Base-by-base conservation (phyloP, 2,113 vertebrate genomes). In the Dermatemys mawii region DNA sequence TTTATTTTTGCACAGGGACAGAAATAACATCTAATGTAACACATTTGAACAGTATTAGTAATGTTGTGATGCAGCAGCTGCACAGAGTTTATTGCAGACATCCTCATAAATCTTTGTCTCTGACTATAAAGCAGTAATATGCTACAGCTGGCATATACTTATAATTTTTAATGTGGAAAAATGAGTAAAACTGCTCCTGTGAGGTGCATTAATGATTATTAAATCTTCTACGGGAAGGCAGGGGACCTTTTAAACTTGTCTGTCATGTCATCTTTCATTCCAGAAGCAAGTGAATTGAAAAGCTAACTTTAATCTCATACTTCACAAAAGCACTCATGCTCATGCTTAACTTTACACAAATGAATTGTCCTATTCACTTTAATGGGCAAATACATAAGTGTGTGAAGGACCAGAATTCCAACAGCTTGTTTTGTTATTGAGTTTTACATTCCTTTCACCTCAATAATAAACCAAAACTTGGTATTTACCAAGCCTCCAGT, bases 101-200 rank as follows among this genome's bases (percentile, higher is more conserved):
- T 84, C 27, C 4, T 55, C 85, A 83, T 49, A 89, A 89, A 60
- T 83, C 48, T 32, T 78, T 73, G 60, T 35, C 44, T 83, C 76
- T 86, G 63, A 70, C 80, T 95, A 35, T 41, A 90, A 93, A 89
- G 50, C 53, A 93, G 63, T 84, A 85, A 73, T 93, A 54, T 21
- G 14, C 84, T 93, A 84, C 88, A 95, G 70, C 44, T 94, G 91
- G 88, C 88, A 91, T 92, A 70, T 80, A 78, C 48, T 35, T 86
- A 24, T 2, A 55, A 5, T 83, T 89, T 92, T 90, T 84, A 90
- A 94, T 89, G 27, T 70, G 73, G 27, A 73, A 95, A 89, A 84
- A 19, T 60, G 50, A 89, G 70, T 86, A 70, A 94, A 89, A 51
- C 0, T 0, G 41, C 78, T 88, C 84, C 41, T 91, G 4, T 46